Evolutionary conservation across 2,797 vertebrate genomes (phyloP).

Genomic region (Chloroceryle amazona): DNA sequence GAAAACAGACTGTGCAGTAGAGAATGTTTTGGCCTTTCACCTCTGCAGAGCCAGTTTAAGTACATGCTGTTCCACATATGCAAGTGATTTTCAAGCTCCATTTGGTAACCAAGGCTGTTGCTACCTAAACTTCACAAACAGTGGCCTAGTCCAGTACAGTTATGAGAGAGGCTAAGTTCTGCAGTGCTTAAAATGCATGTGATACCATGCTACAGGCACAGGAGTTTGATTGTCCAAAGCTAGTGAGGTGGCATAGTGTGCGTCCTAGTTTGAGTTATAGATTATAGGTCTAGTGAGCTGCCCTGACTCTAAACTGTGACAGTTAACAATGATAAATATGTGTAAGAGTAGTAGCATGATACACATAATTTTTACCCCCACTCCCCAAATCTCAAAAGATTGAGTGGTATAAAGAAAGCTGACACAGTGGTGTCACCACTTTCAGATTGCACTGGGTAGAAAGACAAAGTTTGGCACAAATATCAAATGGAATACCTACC

Average conservation of each 20-base stretch:
- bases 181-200: background rate
- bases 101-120: background rate
- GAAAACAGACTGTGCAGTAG: background rate
- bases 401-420: background rate
- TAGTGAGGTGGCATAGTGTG: background rate
- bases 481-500: background rate
- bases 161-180: background rate
- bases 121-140: background rate
- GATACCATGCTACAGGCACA: background rate
- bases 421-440: too few relatives aligned
- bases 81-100: background rate
- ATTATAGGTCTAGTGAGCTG: too few relatives aligned
- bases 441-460: background rate
- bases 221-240: background rate
- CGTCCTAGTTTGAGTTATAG: too few relatives aligned
- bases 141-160: background rate
- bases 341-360: too few relatives aligned
- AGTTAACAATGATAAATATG: background rate
- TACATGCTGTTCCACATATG: conserved; percentile 26
- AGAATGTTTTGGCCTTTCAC: conserved; percentile 36
- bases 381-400: background rate
- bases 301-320: too few relatives aligned
- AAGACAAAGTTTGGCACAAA: background rate
- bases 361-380: background rate
- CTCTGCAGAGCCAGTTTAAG: conserved; percentile 2